Evolutionary conservation across 30 jellyfish, hydroid and myxozoan species (phyloP).

Genomic region (Clytia hemisphaerica): DNA sequence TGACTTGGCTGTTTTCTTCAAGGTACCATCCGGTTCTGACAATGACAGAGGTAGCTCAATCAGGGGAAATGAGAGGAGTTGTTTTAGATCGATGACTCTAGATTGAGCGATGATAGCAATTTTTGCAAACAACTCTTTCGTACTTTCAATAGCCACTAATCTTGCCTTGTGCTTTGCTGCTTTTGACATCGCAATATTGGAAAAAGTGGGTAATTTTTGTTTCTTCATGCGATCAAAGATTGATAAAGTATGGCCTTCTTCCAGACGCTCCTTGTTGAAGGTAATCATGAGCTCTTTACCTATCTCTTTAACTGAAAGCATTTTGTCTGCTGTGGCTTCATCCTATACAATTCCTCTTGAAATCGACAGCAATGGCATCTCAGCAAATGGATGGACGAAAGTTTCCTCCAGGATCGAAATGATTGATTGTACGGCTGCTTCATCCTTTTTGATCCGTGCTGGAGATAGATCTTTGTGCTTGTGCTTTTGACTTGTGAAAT

Average conservation of each 20-base stretch:
- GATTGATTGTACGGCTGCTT: background rate
- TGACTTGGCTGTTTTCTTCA: background rate
- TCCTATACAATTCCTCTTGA: no score
- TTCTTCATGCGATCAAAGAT: background rate
- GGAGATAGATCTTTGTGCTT: slow-evolving; percentile 18
- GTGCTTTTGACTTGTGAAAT: slow-evolving; percentile 9
- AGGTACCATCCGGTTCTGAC: background rate
- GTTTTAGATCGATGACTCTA: background rate
- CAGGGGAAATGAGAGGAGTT: background rate
- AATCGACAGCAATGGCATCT: background rate
- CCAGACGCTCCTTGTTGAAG: background rate
- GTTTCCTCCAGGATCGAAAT: background rate
- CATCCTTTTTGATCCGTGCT: slow-evolving; percentile 18
- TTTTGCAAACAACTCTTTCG: background rate
- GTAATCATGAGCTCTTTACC: background rate
- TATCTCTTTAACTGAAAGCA: background rate
- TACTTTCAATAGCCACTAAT: background rate
- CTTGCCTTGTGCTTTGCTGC: no score
- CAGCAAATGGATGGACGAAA: background rate
- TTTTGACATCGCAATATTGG: background rate
- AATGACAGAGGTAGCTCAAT: background rate
- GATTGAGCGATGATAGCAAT: background rate
- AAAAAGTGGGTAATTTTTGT: no score
- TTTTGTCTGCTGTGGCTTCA: no score
- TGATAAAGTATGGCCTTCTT: background rate